phyloP scores from a whole-genome alignment of 2,113 vertebrate genomes.

The Herpailurus yagouaroundi region DNA sequence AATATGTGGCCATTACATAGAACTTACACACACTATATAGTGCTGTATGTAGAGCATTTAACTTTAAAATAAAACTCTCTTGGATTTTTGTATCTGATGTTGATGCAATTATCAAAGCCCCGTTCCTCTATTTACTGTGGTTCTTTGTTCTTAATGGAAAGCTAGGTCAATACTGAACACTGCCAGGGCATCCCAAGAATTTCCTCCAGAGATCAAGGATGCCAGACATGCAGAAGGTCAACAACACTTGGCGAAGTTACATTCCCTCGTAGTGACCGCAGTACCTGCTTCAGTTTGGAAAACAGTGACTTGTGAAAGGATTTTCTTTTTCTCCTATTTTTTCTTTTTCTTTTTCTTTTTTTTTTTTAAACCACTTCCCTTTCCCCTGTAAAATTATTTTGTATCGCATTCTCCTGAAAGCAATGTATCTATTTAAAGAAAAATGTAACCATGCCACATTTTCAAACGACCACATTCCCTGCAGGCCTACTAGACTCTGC shows the following conservation, averaged over 20 bases:
- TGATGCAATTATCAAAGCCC: neutral
- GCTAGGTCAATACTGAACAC: neutral
- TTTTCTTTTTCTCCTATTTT: neutral
- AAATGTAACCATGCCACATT: neutral
- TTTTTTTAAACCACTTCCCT: neutral
- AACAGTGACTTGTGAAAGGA: neutral
- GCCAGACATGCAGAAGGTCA: neutral
- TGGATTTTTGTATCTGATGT: conserved; percentile 15
- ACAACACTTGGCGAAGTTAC: neutral
- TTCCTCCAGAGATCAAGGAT: neutral
- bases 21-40: neutral
- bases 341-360: neutral
- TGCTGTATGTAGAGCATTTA: neutral
- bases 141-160: neutral
- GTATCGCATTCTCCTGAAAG: neutral
- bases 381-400: neutral
- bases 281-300: neutral
- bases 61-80: neutral
- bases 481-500: neutral
- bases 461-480: neutral
- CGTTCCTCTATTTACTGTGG: neutral
- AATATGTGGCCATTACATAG: neutral
- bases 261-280: neutral
- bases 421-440: neutral
- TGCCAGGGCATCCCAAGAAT: neutral